phyloP scores from a whole-genome alignment of 1,140 invertebrate genomes.

The Sitophilus oryzae region DNA sequence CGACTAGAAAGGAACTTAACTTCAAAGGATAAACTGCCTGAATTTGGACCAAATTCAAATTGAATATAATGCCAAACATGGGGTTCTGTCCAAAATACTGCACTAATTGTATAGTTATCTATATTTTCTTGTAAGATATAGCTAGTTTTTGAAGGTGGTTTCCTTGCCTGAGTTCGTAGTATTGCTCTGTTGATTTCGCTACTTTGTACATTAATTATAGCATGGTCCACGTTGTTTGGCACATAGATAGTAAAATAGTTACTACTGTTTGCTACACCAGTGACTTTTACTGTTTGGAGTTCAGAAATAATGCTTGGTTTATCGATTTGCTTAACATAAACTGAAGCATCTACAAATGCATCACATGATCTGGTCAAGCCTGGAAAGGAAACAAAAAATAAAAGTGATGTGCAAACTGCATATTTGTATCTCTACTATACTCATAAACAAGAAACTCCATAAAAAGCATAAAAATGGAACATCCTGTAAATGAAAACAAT shows the following conservation, averaged over 20 bases:
- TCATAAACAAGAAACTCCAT: background rate
- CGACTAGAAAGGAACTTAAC: slow-evolving; percentile 19
- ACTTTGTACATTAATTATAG: slow-evolving; percentile 21
- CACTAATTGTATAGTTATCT: slow-evolving; percentile 25
- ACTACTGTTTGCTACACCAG: slow-evolving; percentile 12
- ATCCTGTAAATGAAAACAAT: slow-evolving; percentile 13
- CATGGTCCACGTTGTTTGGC: slow-evolving; percentile 31
- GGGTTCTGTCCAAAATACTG: slow-evolving; percentile 50
- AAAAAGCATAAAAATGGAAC: slow-evolving; percentile 4
- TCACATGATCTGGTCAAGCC: slow-evolving; percentile 32
- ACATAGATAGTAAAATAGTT: slow-evolving; percentile 45
- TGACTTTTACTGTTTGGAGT: slow-evolving; percentile 14
- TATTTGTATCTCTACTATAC: background rate
- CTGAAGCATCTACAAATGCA: slow-evolving; percentile 27
- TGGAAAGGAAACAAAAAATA: slow-evolving; percentile 17
- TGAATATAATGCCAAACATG: slow-evolving; percentile 53
- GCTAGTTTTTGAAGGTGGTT: slow-evolving; percentile 42
- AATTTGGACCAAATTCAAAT: slow-evolving; percentile 36
- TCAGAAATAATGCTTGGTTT: slow-evolving; percentile 22
- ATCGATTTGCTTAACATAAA: slow-evolving; percentile 26
- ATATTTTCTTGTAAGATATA: slow-evolving; percentile 41
- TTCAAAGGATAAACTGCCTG: slow-evolving; percentile 10
- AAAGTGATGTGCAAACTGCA: background rate
- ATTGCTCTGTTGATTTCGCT: slow-evolving; percentile 33
- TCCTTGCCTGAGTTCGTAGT: slow-evolving; percentile 44